A percentile compares a stretch with the other conserved stretches of the same genome.
Evolutionary conservation across 2,113 vertebrate genomes (phyloP).

Genomic region (Sturnus vulgaris): DNA sequence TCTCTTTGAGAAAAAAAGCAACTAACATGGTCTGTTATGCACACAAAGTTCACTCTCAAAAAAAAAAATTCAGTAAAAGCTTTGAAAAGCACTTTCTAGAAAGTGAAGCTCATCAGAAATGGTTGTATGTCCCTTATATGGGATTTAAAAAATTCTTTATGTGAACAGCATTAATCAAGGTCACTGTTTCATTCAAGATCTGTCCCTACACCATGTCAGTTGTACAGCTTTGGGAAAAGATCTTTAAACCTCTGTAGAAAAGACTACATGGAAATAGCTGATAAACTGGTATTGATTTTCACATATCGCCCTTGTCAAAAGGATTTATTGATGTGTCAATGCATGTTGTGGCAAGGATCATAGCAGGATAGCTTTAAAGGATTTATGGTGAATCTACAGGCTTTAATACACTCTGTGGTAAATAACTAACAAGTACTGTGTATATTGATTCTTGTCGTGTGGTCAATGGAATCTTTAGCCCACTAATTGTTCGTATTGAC

Average conservation of each 20-base stretch:
- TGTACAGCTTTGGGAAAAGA: constrained; percentile 68
- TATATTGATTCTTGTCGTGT: constrained; percentile 72
- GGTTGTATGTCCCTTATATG: not conserved
- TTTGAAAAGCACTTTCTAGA: not conserved
- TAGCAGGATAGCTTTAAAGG: constrained; percentile 75
- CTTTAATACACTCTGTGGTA: constrained; percentile 84
- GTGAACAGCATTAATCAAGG: constrained; percentile 54
- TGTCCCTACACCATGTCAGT: constrained; percentile 66
- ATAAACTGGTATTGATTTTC: constrained; percentile 92
- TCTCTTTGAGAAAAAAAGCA: not conserved
- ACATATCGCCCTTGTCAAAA: constrained; percentile 84
- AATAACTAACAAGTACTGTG: constrained; percentile 80
- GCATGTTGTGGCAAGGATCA: constrained; percentile 71
- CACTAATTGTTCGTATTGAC: constrained; percentile 81
- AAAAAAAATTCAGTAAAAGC: not conserved
- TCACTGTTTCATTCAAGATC: constrained; percentile 52
- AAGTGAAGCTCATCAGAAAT: not conserved
- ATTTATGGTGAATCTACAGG: constrained; percentile 85
- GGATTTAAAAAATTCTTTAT: constrained; percentile 44
- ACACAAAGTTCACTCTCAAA: not conserved
- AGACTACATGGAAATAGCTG: constrained; percentile 76
- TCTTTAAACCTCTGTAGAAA: constrained; percentile 70
- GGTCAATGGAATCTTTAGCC: constrained; percentile 81
- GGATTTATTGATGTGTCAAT: constrained; percentile 92
- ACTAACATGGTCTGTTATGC: not conserved